Base-by-base conservation (phyloP, 1,140 invertebrate genomes). In the Chlorops oryzae region DNA sequence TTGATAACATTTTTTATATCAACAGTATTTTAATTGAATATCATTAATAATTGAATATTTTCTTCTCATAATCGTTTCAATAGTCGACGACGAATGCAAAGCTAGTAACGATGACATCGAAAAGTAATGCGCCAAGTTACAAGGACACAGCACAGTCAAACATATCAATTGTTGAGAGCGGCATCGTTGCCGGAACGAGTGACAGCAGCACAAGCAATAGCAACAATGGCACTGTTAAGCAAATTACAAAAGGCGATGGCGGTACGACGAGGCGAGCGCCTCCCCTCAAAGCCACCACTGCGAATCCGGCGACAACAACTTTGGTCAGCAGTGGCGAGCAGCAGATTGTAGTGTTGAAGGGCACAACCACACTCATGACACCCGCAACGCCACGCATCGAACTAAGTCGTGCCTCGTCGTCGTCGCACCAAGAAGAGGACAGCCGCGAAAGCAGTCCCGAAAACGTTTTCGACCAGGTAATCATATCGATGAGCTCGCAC, bases 341-440 rank as follows among this genome's bases (percentile, higher is more conserved):
- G 24, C 20, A 2, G 28, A 18, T 13, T 5, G 49, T 13, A 17
- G 59, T 15, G 5, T 67, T 58, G 48, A 59, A 61, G 2, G 65
- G 64, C 10, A 42, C 61, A 3, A 52, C 66, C 21, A 65, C 66
- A 15, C 39, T 85, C 44, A 82, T 80, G 54, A 81, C 83, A 40
- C 83, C 86, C 12, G 80, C 80, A 47, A 87, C 88, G 32, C 89
- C 88, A 2, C 80, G 88, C 55, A 92, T 90, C 58, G 88, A 91
- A 73, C 88, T 92, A 59, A 90, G 88, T 47, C 78, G 88, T 41
- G 88, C 89, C 3, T 90, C 87, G 57, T 89, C 86, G 67, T 88
- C 87, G 23, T 90, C 87, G 20, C 87, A 88, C 57, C 88, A 90
- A 63, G 81, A 81, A 58, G 81, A 81, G 59, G 85, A 90, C 67